Percentiles rank a stretch among this genome's conserved stretches.
Conservation (phyloP, 2,113 vertebrate genomes). For the Etia nguti region DNA sequence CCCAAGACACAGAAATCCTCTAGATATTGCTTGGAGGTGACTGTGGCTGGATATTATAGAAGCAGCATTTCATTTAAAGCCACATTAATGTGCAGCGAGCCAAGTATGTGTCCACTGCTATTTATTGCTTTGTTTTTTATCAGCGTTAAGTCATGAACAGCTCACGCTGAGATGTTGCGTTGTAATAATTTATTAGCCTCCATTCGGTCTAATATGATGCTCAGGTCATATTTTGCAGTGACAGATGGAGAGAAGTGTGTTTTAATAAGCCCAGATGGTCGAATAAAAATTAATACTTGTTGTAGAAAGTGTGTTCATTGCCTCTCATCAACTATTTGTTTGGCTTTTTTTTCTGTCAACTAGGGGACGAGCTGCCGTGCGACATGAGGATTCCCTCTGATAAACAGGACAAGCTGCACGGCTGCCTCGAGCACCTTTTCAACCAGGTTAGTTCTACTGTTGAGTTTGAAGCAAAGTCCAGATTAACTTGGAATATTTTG, state of each 20-base stretch:
- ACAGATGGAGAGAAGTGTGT: neutral
- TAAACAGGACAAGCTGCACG: slow-evolving; percentile 97
- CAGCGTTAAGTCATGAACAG: neutral
- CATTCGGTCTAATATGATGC: neutral
- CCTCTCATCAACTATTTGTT: neutral
- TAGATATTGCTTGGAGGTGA: neutral
- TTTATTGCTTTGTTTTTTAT: slow-evolving; percentile 11
- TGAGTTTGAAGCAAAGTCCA: neutral
- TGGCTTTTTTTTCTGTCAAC: neutral
- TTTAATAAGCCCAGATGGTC: neutral
- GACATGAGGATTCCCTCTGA: slow-evolving; percentile 96
- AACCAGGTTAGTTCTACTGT: slow-evolving; percentile 80
- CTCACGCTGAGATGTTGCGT: neutral
- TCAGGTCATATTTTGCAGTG: neutral
- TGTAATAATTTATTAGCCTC: neutral
- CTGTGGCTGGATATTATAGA: neutral
- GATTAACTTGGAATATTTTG: neutral
- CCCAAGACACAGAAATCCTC: neutral
- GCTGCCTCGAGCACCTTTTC: slow-evolving; percentile 96
- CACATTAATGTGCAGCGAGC: neutral
- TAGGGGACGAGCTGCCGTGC: slow-evolving; percentile 93
- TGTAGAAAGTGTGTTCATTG: neutral
- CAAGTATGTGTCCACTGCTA: neutral
- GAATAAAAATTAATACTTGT: neutral
- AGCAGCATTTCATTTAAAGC: neutral